Evolutionary conservation across 2,888 invertebrate genomes (phyloP).

Genomic region (Drosophila sordidapex): DNA sequence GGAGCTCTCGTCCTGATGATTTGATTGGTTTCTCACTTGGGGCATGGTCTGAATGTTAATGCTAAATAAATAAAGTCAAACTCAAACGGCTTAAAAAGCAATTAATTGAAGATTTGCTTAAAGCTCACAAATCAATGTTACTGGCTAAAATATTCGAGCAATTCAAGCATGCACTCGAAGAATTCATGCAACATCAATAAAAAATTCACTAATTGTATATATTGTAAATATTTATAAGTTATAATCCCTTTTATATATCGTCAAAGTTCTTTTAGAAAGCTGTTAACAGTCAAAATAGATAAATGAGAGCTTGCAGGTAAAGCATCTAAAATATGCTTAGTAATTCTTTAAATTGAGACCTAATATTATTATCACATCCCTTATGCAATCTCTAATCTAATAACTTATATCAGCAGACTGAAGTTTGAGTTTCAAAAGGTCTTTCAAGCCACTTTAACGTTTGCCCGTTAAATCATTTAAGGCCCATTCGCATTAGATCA

Average conservation of each 20-base stretch:
- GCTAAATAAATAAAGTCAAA: conserved; percentile 36
- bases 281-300: not conserved
- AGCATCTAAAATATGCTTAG: not conserved
- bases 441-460: not conserved
- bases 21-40: conserved; percentile 37
- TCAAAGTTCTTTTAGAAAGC: too few species aligned
- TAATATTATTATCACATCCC: not conserved
- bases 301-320: not conserved
- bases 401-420: not conserved
- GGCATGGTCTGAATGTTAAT: conserved; percentile 31
- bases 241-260: not conserved
- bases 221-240: not conserved
- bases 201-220: not conserved
- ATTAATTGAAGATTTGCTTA: conserved; percentile 39
- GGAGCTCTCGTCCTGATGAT: conserved; percentile 23
- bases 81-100: conserved; percentile 23
- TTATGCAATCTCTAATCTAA: not conserved
- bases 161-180: not conserved
- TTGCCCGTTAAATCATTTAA: conserved; percentile 23
- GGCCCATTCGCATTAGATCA: conserved; percentile 35
- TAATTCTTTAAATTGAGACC: not conserved
- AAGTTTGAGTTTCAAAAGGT: not conserved
- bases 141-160: not conserved
- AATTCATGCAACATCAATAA: not conserved
- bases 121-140: conserved; percentile 1